Evolutionary conservation across 2,797 vertebrate species (phyloP), one percentile per base, ranked within the genome.

Genomic region (Enteromius paludinosus): DNA sequence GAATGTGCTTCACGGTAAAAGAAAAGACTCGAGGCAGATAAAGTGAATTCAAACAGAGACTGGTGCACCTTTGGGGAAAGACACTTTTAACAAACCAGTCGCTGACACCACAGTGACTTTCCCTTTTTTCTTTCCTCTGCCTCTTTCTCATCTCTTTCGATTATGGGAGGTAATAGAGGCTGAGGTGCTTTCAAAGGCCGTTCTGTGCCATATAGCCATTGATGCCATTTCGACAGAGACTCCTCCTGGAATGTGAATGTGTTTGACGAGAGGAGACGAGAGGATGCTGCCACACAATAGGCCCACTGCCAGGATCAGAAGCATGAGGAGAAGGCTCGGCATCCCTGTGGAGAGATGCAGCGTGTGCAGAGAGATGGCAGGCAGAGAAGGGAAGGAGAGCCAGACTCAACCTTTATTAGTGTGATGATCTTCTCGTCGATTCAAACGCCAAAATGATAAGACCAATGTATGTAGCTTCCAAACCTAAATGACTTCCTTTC

Each of bases 1-100:
- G 33, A 68, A 33, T 47, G 65, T 5, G 4, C 68, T 52, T 65
- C 74, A 62, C 30, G 10, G 35, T 59, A 35, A 81, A 73, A 77
- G 79, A 85, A 83, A 79, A 78, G 56, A 66, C 47, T 61, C 9
- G n/a, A 49, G 84, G 79, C 43, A 76, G 76, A 86, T 84, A 88
- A 82, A 23, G 35, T 83, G 84, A 83, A 87, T 80, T 84, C 84
- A 86, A 89, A 87, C 79, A 69, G 66, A 84, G 79, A 82, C 83
- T 75, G 84, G 82, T 73, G 71, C 78, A 66, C 85, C 70, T 35
- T 80, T 43, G 62, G 79, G 82, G 82, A 83, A 85, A 68, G 66
- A 75, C 77, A 84, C 54, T 49, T 62, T 65, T 69, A 66, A 81
- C 80, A 80, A 86, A 65, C 84, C 45, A 35, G 83, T 76, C 73